A percentile compares a stretch with the other conserved stretches of the same genome.
These are phyloP conservation scores for Muscidifurax raptorellus DNA, from an alignment of 1,140 invertebrate species.

Conservation along the genomic window DNA sequence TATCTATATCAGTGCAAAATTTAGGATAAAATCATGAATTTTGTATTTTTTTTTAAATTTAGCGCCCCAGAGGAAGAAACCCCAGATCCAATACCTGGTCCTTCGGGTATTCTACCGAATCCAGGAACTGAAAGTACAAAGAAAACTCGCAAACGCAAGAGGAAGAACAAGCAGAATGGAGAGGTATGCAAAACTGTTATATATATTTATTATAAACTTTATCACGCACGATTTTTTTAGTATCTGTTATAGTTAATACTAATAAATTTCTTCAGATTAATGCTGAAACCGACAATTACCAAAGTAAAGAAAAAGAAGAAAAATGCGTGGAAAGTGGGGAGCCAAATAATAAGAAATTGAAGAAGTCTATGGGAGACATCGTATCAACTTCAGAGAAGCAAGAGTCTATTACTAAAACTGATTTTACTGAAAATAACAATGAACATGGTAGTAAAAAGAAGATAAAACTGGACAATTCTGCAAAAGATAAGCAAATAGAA, in stretches of 20 bases:
- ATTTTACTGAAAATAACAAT: not conserved
- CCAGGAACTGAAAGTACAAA: constrained; percentile 46
- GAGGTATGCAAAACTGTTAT: not conserved
- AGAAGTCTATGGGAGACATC: not conserved
- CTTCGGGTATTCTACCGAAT: not conserved
- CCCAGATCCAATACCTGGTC: constrained; percentile 2
- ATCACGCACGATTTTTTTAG: not conserved
- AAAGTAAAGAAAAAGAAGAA: not conserved
- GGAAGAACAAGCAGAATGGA: constrained; percentile 51
- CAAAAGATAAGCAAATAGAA: constrained; percentile 51
- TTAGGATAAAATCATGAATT: constrained; percentile 4
- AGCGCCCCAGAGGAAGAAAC: constrained; percentile 57
- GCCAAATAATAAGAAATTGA: not conserved
- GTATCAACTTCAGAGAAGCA: not conserved
- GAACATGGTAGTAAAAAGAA: not conserved
- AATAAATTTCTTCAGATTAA: not conserved
- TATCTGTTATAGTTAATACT: constrained; percentile 4
- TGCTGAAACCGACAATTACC: not conserved
- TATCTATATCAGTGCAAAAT: constrained; percentile 35
- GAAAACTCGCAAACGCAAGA: constrained; percentile 58
- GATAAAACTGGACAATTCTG: constrained; percentile 40
- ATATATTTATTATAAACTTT: not conserved
- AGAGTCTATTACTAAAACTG: not conserved
- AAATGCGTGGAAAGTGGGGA: not conserved
- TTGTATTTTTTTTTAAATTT: not conserved